Base-by-base conservation (phyloP, 2,113 vertebrate species). In the Leptodactylus fuscus region DNA sequence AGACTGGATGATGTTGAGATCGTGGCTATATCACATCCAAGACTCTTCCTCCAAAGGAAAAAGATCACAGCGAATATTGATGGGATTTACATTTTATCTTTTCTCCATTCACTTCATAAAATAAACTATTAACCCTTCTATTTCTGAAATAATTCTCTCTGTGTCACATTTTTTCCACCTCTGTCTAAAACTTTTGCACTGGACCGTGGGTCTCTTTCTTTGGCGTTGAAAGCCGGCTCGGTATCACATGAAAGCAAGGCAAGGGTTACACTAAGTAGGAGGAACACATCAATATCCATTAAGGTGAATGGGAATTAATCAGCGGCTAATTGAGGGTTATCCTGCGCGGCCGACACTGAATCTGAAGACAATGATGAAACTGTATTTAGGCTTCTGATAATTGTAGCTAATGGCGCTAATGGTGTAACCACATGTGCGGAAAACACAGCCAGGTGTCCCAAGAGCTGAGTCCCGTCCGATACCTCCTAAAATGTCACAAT, bases 221-320 rank as follows among this genome's bases (percentile, higher is more conserved):
- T n/a, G n/a, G n/a, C n/a, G n/a, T n/a, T n/a, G n/a, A n/a, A n/a
- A n/a, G n/a, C n/a, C n/a, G n/a, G n/a, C n/a, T n/a, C n/a, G n/a
- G n/a, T n/a, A n/a, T 70, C 12, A 22, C 32, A 70, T 10, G 13
- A 34, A 34, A 41, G 67, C 22, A 46, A n/a, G 38, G 3, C 0
- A 73, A 46, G 38, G 38, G 38, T 73, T 73, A 73, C 36, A 13
- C 38, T 1, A 13, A 73, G 36, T 24, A 1, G 24, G 41, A n/a
- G 44, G 5, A 73, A 73, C 34, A 73, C 70, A 73, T 73, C 70
- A 46, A 73, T 73, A 73, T 73, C 38, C 70, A 73, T 73, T 73
- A 46, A 73, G 38, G 70, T 15, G 22, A 24, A 27, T 46, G 70
- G 36, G 70, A 46, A 73, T 73, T 44, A 67, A 34, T 67, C 29